A percentile compares a stretch with the other conserved stretches of the same genome.
phyloP scores from a whole-genome alignment of 2,797 vertebrate species.

The Pagetopsis macropterus region DNA sequence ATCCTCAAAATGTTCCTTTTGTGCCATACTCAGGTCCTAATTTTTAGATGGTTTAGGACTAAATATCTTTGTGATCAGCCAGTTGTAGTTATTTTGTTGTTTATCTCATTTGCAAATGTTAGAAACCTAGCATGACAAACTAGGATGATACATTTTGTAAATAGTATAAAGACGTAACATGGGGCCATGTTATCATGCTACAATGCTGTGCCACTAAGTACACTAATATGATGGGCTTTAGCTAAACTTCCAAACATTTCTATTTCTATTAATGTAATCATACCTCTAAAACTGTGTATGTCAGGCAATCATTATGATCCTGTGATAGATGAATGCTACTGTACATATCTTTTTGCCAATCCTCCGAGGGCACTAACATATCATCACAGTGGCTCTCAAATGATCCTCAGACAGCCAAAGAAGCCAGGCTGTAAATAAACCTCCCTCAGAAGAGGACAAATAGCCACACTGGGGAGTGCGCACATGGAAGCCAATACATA shows the following conservation, averaged over 20 bases:
- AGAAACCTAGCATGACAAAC: no score
- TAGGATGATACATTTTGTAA: neutral
- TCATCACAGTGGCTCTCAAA: constrained; percentile 54
- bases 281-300: neutral
- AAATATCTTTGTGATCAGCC: neutral
- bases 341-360: constrained; percentile 21
- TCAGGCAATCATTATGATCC: neutral
- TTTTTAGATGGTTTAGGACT: neutral
- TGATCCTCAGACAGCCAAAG: constrained; percentile 56
- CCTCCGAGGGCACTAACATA: constrained; percentile 51
- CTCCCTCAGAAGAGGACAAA: constrained; percentile 70
- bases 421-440: constrained; percentile 65
- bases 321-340: constrained; percentile 9
- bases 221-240: neutral
- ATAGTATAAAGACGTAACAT: neutral
- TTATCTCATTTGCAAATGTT: neutral
- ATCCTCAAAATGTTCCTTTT: neutral
- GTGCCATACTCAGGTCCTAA: neutral
- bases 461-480: constrained; percentile 64
- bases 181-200: neutral
- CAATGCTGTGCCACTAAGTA: no score
- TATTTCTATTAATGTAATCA: neutral
- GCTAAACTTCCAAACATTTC: neutral
- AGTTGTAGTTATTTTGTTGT: neutral
- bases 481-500: constrained; percentile 74